Evolutionary conservation across 2,797 vertebrate genomes (phyloP), one percentile per base, ranked within the genome.

Genomic region (Poecilia wingei): DNA sequence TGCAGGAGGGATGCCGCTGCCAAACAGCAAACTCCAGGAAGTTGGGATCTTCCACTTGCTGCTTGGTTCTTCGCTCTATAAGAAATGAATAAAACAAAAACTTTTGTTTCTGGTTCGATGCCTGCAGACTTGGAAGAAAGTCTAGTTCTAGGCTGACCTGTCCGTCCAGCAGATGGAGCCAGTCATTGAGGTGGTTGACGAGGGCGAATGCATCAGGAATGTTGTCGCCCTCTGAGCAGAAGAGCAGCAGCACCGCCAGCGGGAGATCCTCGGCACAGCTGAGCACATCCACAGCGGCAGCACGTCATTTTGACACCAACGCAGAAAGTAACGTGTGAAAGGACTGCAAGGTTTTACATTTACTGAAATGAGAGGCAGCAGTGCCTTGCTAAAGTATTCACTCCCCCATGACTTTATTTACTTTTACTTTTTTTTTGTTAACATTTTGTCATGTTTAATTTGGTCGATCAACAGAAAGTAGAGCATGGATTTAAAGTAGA

Each of bases 201-300:
- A 99, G 97, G 20, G 93, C 87, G 87, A 98, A 94, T 0, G 98
- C 97, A 74, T 99, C 98, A n/a, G 98, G 98, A 83, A 99, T 95
- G 87, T 99, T 99, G 94, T 99, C 97, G 16, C 98, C 98, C 87
- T 99, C 98, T 0, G 98, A 99, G 72, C 98, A 99, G 91, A 99
- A 99, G 74, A 98, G 96, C 78, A 99, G 93, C 89, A 99, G 91
- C 90, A 98, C 95, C 0, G 96, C 97, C 94, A 99, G 88, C 8
- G 95, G 94, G 75, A 99, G 89, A 87, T 95, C 96, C 86, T 95
- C 95, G 20, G 87, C 78, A 87, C 90, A 95, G 78, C 89, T 93
- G 68, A 51, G 78, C 49, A 82, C 64, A 79, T 20, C 6, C 61
- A 39, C 16, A 20, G 33, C 3, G 8, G 9, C 20, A 25, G 12